Evolutionary conservation across 2,888 invertebrate genomes (phyloP).

Genomic region (Orthonevra nobilis): DNA sequence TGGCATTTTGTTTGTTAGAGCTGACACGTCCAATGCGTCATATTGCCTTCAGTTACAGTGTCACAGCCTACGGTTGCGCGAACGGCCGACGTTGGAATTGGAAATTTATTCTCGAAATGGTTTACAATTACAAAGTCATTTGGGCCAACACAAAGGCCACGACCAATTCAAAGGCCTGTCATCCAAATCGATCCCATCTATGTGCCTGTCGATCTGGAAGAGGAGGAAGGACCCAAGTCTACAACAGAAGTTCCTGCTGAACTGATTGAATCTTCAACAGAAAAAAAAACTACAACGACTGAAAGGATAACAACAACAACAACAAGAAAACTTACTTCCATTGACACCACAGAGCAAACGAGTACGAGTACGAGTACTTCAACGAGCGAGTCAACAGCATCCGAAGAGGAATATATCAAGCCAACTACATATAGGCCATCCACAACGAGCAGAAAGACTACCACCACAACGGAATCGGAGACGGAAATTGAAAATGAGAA

Average conservation of each 20-base stretch:
- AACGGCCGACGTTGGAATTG: conserved; percentile 2
- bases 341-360: neutral
- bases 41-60: too few species aligned
- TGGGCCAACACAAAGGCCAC: conserved; percentile 18
- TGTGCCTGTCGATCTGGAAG: conserved; percentile 2
- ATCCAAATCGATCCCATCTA: conserved; percentile 27
- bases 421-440: conserved; percentile 9
- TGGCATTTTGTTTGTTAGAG: too few species aligned
- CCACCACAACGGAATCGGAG: neutral
- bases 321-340: too few species aligned
- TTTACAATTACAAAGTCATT: neutral
- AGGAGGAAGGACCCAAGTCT: conserved; percentile 4
- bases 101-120: conserved; percentile 37
- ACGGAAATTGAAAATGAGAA: neutral
- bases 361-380: neutral
- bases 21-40: too few species aligned
- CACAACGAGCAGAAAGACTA: neutral
- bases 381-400: neutral
- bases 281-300: conserved; percentile 3
- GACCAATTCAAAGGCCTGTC: conserved; percentile 39
- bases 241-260: conserved; percentile 16
- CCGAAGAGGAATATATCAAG: neutral
- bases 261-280: neutral
- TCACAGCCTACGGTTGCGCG: conserved; percentile 5
- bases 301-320: conserved; percentile 8